Conservation (phyloP, 2,797 vertebrate genomes). For the Anguilla obscura region DNA sequence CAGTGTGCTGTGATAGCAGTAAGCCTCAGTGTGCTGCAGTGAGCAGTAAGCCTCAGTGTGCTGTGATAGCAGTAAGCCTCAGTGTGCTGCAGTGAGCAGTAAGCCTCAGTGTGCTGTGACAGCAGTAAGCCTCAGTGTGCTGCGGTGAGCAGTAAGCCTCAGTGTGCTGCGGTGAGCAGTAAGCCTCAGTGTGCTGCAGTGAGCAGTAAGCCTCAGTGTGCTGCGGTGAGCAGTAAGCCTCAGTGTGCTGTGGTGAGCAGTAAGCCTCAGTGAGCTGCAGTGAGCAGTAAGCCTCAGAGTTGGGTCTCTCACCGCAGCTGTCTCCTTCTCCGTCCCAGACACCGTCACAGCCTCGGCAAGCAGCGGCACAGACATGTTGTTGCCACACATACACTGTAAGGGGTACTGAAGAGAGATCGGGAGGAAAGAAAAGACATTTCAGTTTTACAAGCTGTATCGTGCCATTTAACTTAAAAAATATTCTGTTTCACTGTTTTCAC, state of each 20-base stretch:
- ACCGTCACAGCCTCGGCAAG: constrained; percentile 94
- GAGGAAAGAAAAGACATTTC: neutral
- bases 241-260: neutral
- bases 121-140: neutral
- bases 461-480: neutral
- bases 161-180: neutral
- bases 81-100: neutral
- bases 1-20: too few relatives aligned
- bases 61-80: neutral
- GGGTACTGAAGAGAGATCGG: constrained; percentile 61
- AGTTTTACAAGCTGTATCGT: neutral
- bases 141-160: constrained; percentile 6
- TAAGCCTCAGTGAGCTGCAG: neutral
- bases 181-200: neutral
- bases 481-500: neutral
- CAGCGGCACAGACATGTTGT: constrained; percentile 99
- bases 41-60: neutral
- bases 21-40: neutral
- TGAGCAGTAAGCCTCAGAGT: neutral
- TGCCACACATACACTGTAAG: constrained; percentile 98
- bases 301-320: constrained; percentile 84
- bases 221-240: neutral
- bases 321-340: constrained; percentile 93
- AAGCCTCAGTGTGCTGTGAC: neutral
- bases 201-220: neutral